Evolutionary conservation across 2,888 invertebrate species (phyloP), one percentile per base, ranked within the genome.

Genomic region (Strigamia maritima): DNA sequence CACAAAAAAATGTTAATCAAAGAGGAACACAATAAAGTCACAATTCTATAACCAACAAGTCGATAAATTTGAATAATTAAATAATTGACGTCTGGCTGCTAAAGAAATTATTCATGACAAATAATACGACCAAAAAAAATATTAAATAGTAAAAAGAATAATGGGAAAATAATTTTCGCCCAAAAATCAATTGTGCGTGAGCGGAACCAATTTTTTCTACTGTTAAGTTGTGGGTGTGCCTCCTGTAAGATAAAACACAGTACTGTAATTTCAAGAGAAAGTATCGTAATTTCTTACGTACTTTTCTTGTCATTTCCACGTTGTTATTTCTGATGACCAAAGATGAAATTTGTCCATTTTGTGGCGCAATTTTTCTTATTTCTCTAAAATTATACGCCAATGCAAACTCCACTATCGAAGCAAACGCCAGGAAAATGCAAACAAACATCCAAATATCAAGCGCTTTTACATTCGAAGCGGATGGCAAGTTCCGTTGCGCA

Each of bases 361-460:
- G 12, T 24, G 31, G 31, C 2, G 2, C 2, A 4, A 31, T 31
- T 31, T 31, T 31, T 7, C 7, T 31, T 31, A 4, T 31, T 7
- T 2, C 3, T 31, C 7, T 26, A 28, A 24, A 26, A 26, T 65
- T 24, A 26, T 26, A 65, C 8, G 65, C 65, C 4, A 65, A 2
- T 1, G 65, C 65, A 16, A 65, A 65, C 28, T 65, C 65, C 2
- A 65, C 6, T 10, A 65, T 12, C 7, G 65, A 26, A 14, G 26
- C 65, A 65, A 65, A 65, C 10, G 65, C 65, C 65, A 65, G 6
- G 2, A 14, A 65, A 14, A 65, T 65, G 16, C 65, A 65, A 26
- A 65, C 24, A 26, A 65, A 65, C 65, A 65, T 65, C 65, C 65
- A 65, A 65, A 65, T 24, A 26, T 65, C 65, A 16, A 65, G 8